These are phyloP conservation scores for Coptotermes formosanus DNA, from an alignment of 1,140 invertebrate species.

Conservation along the genomic window DNA sequence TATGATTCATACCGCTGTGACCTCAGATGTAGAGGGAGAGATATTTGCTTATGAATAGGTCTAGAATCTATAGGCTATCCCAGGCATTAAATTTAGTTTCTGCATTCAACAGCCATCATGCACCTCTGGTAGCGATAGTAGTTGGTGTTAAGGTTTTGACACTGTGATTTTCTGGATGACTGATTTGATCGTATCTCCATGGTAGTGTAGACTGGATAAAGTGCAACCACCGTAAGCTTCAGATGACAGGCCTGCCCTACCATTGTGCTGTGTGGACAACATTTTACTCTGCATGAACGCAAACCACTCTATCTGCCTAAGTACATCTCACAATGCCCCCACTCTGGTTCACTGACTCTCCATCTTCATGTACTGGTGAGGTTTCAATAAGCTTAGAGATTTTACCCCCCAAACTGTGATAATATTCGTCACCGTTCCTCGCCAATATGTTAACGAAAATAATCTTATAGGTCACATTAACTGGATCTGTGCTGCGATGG, in stretches of 20 bases:
- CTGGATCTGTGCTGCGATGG: too few species aligned
- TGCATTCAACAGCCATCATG: background rate
- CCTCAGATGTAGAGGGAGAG: background rate
- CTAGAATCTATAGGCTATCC: background rate
- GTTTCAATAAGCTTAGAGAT: too few species aligned
- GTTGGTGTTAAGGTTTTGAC: constrained; percentile 22
- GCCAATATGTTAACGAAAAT: too few species aligned
- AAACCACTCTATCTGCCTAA: background rate
- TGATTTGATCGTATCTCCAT: constrained; percentile 16
- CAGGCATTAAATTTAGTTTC: constrained; percentile 1
- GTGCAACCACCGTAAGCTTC: background rate
- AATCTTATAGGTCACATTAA: too few species aligned
- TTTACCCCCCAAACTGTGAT: too few species aligned
- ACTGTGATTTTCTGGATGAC: constrained; percentile 25
- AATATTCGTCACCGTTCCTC: too few species aligned
- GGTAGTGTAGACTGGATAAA: background rate
- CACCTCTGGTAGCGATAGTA: background rate
- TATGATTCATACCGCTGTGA: background rate
- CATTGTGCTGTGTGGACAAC: background rate
- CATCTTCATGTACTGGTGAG: too few species aligned
- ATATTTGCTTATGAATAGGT: background rate
- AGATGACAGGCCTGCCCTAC: background rate
- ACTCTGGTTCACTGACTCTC: background rate
- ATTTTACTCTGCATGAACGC: background rate
- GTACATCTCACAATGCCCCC: background rate